Conservation (phyloP, 2,797 vertebrate genomes). For the Sylvilagus floridanus region DNA sequence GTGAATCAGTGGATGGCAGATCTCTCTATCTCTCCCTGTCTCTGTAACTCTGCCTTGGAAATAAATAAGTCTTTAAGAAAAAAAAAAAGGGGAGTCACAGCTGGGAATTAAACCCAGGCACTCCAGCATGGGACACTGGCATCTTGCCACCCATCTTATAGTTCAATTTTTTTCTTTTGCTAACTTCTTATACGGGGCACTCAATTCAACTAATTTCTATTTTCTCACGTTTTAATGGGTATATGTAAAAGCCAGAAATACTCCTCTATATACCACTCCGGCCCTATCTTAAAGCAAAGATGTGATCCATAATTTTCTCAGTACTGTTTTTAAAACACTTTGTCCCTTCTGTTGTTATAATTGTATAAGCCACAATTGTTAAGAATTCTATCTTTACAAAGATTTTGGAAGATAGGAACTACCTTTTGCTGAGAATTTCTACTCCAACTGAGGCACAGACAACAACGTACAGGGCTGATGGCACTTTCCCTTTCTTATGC, state of each 20-base stretch:
- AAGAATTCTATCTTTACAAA: not conserved
- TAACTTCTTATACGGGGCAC: not conserved
- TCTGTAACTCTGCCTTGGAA: too few species aligned
- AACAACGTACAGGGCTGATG: not conserved
- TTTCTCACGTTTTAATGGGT: not conserved
- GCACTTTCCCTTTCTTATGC: not conserved
- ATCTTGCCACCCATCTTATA: too few species aligned
- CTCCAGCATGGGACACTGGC: too few species aligned
- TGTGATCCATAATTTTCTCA: too few species aligned
- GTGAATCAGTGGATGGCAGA: too few species aligned
- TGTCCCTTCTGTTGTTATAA: constrained; percentile 10
- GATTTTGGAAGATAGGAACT: not conserved
- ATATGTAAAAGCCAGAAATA: not conserved
- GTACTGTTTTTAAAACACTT: constrained; percentile 20
- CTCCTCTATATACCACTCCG: not conserved
- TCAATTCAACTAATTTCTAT: not conserved
- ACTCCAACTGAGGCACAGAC: not conserved
- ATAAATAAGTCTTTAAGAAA: too few species aligned
- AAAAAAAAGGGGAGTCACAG: too few species aligned
- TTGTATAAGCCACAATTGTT: constrained; percentile 15
- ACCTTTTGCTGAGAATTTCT: not conserved
- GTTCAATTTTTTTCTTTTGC: not conserved
- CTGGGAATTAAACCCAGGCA: too few species aligned
- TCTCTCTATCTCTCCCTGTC: too few species aligned
- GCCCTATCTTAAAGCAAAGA: not conserved